Base-by-base conservation (phyloP, 23 tunicate species). In the Trididemnum miniatum region DNA sequence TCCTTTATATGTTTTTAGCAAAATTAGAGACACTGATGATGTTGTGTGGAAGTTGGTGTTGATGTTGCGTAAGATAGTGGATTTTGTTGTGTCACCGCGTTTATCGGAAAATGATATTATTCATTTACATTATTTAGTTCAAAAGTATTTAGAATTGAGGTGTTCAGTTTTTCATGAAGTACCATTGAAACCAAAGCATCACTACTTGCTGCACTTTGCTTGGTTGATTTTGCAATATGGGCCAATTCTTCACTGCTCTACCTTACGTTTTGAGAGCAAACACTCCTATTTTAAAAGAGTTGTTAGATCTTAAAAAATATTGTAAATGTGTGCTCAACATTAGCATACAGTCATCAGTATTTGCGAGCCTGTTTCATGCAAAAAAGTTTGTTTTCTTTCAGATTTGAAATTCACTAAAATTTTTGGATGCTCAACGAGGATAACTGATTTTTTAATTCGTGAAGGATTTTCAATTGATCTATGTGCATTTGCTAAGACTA, bases 261-360 rank as follows among this genome's bases (percentile, higher is more conserved):
- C 89, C 26, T 39, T 85, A 65, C 36, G 89, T 31, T 85, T 85
- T 85, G 89, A 85, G 62, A 64, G 84, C 1, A 85, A 85, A 49
- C 89, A 78, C 63, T 32, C 73, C 20, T 85, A 85, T 78, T 85
- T 85, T 31, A 85, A 85, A 34, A 30, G 83, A 32, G 51, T 39
- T 35, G 35, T 69, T 0, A 65, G 63, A 35, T n/a, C 24, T 35
- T 18, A 49, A 1, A 65, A 44, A 66, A 78, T 33, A 78, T 78
- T 44, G 65, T 75, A 60, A 85, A 85, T 77, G 71, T 85, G 4
- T 44, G 65, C 32, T 27, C 34, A 1, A 64, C 78, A 4, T 51
- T 85, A 2, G 77, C 89, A 65, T 34, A 39, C 26, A 44, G 76
- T 34, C 89, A 85, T 78, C 89, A 85, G 77, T 32, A 26, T 35